Evolutionary conservation across 2,797 vertebrate species (phyloP), one percentile per base, ranked within the genome.

Genomic region (Cryptoprocta ferox): DNA sequence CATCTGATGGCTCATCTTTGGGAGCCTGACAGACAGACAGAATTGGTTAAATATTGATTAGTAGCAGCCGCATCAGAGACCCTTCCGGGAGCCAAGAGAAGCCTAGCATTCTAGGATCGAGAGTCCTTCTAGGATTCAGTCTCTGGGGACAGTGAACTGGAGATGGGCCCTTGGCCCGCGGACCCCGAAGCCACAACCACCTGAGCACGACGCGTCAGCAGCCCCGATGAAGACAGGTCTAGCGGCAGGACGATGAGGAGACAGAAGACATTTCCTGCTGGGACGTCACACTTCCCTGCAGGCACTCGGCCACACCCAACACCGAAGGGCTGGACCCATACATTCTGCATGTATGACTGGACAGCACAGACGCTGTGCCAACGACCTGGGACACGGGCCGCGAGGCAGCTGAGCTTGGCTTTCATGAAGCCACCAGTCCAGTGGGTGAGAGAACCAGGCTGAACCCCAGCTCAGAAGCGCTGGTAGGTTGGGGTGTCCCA

Each of bases 311-410:
- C 50, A 21, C 19, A 6, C 12, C 0, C 3, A 7, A n/a, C 45
- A 11, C 39, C 14, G 0, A 18, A 26, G 48, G 76, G 5, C 35
- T 24, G 18, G 15, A 15, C 35, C 45, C 14, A n/a, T n/a, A n/a
- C n/a, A 6, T 2, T 5, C 85, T 13, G 1, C 50, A 3, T 0
- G 1, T 0, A 2, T 6, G 4, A 14, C 30, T 7, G n/a, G 9
- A 48, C 0, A 10, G 37, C 2, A 35, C 10, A 32, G 59, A 14
- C 15, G 2, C 65, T 0, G 0, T 5, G 53, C 50, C 5, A 15
- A 56, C 21, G 56, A 19, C 75, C 1, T 0, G 13, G 32, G 59
- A 12, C 12, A 0, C 0, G 1, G 53, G 24, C 28, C 28, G 39
- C 1, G 14, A 59, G 8, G n/a, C 0, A 5, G 32, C 75, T 1